Percentiles rank a stretch among this genome's conserved stretches.
Conservation (phyloP, 2,888 invertebrate species). For the Pristionchus fissidentatus region DNA sequence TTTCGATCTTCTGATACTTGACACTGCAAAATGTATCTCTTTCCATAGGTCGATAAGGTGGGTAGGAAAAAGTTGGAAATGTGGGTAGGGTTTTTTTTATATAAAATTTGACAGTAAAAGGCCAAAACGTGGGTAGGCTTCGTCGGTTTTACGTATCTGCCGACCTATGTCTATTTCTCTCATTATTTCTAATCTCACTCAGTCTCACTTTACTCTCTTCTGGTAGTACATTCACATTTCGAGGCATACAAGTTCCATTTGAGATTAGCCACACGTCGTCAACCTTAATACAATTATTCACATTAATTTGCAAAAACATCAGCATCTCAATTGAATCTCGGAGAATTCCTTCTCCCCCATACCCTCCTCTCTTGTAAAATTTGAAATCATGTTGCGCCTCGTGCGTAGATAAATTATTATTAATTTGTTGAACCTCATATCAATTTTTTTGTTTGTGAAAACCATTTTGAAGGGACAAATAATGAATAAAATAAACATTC, state of each 20-base stretch:
- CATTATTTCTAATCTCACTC: not conserved
- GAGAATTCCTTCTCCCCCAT: not conserved
- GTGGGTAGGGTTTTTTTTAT: too few relatives aligned
- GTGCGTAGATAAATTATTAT: too few relatives aligned
- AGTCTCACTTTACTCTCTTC: conserved; percentile 58
- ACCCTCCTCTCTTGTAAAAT: not conserved
- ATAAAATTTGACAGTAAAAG: too few relatives aligned
- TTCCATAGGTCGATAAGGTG: too few relatives aligned
- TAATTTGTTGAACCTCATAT: not conserved
- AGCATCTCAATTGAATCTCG: too few relatives aligned
- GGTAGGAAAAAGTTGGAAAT: too few relatives aligned
- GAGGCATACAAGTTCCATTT: conserved; percentile 73
- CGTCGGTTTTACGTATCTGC: too few relatives aligned
- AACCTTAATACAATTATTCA: conserved; percentile 52
- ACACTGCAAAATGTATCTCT: conserved; percentile 54
- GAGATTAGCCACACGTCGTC: conserved; percentile 74
- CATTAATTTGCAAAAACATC: too few relatives aligned
- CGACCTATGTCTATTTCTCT: too few relatives aligned
- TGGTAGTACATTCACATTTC: conserved; percentile 67
- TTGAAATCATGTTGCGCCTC: too few relatives aligned
- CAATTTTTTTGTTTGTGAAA: not conserved
- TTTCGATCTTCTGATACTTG: conserved; percentile 69
- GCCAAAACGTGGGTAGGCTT: too few relatives aligned
- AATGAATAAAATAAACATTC: not conserved
- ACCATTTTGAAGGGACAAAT: not conserved